Percentiles rank a stretch among this genome's conserved stretches.
phyloP scores from a whole-genome alignment of 2,797 vertebrate species.

The Sebastes elongatus region DNA sequence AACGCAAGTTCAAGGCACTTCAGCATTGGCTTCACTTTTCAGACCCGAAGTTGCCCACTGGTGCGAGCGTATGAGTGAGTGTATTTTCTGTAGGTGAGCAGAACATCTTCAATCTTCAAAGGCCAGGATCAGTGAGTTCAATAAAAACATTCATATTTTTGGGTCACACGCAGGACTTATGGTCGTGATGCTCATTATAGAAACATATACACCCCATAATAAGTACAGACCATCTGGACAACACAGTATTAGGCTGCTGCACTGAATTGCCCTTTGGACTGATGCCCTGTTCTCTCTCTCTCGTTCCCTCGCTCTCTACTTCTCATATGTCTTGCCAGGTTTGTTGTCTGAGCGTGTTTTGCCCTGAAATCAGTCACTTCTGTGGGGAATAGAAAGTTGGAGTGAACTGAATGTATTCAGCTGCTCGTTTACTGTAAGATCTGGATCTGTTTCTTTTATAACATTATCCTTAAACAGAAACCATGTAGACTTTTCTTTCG shows the following conservation, averaged over 20 bases:
- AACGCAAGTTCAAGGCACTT: no score
- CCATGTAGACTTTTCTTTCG: not conserved
- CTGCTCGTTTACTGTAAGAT: conserved; percentile 12
- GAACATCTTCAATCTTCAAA: conserved; percentile 24
- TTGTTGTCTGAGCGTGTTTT: conserved; percentile 64
- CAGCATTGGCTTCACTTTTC: no score
- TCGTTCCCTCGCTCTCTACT: conserved; percentile 21
- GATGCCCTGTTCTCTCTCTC: conserved; percentile 40
- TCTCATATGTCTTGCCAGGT: conserved; percentile 67
- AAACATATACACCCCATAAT: conserved; percentile 68
- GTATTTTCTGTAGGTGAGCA: not conserved
- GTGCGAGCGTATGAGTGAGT: not conserved
- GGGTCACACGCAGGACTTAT: conserved; percentile 46
- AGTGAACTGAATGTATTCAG: conserved; percentile 35
- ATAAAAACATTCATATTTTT: conserved; percentile 33
- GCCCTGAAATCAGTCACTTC: conserved; percentile 61
- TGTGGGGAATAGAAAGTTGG: conserved; percentile 45
- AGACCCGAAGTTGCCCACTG: no score
- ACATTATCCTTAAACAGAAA: not conserved
- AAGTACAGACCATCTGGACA: conserved; percentile 74
- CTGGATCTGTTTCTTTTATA: conserved; percentile 1
- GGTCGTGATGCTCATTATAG: conserved; percentile 47
- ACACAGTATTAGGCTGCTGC: conserved; percentile 57
- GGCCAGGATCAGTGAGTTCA: conserved; percentile 20
- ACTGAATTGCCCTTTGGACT: conserved; percentile 66